Evolutionary conservation across 2,113 vertebrate genomes (phyloP).

Genomic region (Chloropsis hardwickii): DNA sequence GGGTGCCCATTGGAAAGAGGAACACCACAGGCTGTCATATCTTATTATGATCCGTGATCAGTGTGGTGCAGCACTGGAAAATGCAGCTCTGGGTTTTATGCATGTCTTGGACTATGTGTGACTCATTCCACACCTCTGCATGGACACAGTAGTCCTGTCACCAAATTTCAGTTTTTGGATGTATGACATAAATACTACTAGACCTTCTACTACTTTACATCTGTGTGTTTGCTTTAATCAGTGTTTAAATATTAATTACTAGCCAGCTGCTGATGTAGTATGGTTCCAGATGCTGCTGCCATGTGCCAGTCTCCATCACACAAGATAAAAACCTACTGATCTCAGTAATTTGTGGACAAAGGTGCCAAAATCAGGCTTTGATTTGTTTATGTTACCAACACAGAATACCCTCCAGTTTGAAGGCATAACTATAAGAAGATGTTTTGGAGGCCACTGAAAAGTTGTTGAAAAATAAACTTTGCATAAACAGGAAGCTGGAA

Average conservation of each 20-base stretch:
- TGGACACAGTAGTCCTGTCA: neutral
- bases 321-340: neutral
- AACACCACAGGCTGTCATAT: neutral
- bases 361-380: neutral
- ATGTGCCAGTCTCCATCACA: neutral
- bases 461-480: neutral
- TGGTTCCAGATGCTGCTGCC: neutral
- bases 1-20: neutral
- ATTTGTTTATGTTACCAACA: neutral
- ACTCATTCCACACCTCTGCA: neutral
- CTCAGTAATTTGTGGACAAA: neutral
- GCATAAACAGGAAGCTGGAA: neutral
- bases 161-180: neutral
- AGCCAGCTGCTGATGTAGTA: neutral
- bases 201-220: neutral
- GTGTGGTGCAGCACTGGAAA: neutral
- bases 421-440: neutral
- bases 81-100: neutral
- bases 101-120: neutral
- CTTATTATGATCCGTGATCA: neutral
- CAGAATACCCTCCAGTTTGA: neutral
- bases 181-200: neutral
- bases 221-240: neutral
- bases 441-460: neutral
- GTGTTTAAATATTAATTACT: neutral